A percentile compares a stretch with the other conserved stretches of the same genome.
Evolutionary conservation across 1,140 invertebrate species (phyloP).

Genomic region (Charaxes varanes): DNA sequence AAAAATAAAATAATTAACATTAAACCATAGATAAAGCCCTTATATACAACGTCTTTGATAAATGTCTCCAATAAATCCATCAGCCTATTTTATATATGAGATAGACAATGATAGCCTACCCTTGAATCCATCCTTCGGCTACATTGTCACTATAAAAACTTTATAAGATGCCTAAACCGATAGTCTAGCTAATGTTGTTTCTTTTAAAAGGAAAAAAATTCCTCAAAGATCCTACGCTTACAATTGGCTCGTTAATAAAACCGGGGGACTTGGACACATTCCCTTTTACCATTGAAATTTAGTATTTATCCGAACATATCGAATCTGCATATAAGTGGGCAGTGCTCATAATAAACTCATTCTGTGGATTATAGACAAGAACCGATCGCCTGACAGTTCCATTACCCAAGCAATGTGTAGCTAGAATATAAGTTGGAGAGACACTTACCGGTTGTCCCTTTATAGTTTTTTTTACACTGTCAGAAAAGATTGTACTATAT

Average conservation of each 20-base stretch:
- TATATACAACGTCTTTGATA: too few relatives aligned
- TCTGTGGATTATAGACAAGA: conserved; percentile 53
- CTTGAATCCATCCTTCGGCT: too few relatives aligned
- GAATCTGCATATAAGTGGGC: conserved; percentile 40
- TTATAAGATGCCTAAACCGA: conserved; percentile 10
- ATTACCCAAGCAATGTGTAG: conserved; percentile 45
- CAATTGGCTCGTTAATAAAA: conserved; percentile 21
- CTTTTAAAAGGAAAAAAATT: conserved; percentile 17
- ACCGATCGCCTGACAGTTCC: conserved; percentile 53
- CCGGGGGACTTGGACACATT: conserved; percentile 10
- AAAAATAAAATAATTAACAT: too few relatives aligned
- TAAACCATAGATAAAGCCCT: too few relatives aligned
- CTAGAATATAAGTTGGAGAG: conserved; percentile 26
- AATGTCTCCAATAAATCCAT: too few relatives aligned
- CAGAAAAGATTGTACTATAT: background rate
- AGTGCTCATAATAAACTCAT: conserved; percentile 58
- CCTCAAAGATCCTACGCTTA: conserved; percentile 9
- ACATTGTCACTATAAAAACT: too few relatives aligned
- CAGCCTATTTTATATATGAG: too few relatives aligned
- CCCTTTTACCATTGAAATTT: conserved; percentile 21
- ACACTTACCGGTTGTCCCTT: background rate
- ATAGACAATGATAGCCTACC: too few relatives aligned
- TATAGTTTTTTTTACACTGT: background rate
- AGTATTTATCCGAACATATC: conserved; percentile 16
- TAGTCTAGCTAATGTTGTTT: conserved; percentile 14